These are phyloP conservation scores for Garrulus glandarius DNA, from an alignment of 2,797 vertebrate species.

Conservation along the genomic window DNA sequence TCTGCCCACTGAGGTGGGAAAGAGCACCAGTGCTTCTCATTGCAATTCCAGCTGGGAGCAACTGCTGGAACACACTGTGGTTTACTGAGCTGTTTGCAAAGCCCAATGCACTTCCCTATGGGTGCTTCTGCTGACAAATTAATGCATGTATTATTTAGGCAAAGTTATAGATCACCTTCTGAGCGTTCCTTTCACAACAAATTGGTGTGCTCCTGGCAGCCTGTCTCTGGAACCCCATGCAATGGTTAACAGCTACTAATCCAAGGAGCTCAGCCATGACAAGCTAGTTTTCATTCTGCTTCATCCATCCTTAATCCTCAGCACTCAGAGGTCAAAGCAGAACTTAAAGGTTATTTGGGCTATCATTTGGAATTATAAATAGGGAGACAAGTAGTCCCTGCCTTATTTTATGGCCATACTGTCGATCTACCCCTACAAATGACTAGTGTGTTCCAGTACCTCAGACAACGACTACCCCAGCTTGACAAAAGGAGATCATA, in stretches of 20 bases:
- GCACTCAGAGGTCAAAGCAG: not conserved
- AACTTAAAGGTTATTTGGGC: not conserved
- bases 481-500: not conserved
- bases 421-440: not conserved
- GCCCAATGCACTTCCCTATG: not conserved
- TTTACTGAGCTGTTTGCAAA: not conserved
- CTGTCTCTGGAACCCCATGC: not conserved
- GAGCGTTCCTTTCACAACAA: not conserved
- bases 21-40: not conserved
- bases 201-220: fast-evolving
- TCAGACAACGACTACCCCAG: not conserved
- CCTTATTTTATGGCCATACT: not conserved
- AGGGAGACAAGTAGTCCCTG: not conserved
- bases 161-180: not conserved
- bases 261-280: not conserved
- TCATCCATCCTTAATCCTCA: not conserved
- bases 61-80: not conserved
- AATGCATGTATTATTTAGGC: not conserved
- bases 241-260: not conserved
- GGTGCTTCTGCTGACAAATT: not conserved
- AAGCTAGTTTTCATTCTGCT: not conserved
- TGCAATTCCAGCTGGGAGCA: not conserved
- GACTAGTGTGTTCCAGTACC: not conserved
- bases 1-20: not conserved
- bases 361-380: not conserved